Conservation (phyloP, 1,140 invertebrate species). For the Sinella curviseta region DNA sequence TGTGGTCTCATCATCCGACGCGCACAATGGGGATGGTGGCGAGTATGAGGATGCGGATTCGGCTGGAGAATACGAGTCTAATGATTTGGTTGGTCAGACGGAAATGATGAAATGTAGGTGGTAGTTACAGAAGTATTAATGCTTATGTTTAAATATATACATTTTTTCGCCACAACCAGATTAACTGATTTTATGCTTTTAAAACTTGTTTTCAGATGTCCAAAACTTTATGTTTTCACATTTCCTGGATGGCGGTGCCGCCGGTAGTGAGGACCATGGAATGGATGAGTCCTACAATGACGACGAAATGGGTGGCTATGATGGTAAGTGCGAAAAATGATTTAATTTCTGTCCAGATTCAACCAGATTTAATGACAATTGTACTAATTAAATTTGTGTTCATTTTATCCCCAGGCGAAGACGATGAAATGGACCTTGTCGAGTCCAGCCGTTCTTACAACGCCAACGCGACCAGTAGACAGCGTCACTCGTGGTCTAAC, state of each 20-base stretch:
- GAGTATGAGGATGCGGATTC: neutral
- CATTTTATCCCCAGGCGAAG: neutral
- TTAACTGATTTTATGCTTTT: neutral
- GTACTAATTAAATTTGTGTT: neutral
- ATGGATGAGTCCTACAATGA: constrained; percentile 5
- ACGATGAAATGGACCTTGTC: neutral
- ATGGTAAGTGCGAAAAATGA: neutral
- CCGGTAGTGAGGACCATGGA: neutral
- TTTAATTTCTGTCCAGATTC: neutral
- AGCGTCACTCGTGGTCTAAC: neutral
- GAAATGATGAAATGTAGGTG: constrained; percentile 22
- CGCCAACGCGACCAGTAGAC: neutral
- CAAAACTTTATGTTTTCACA: constrained; percentile 17
- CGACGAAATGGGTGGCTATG: neutral
- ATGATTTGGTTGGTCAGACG: neutral
- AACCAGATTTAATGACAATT: neutral
- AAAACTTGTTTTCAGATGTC: neutral
- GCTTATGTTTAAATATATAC: neutral
- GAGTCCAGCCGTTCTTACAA: neutral
- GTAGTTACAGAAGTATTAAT: neutral
- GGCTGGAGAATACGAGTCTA: neutral
- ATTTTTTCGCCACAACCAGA: neutral
- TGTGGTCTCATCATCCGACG: constrained; percentile 5
- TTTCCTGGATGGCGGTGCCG: neutral
- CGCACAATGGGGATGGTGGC: neutral